These are phyloP conservation scores for Athalia rosae DNA, from an alignment of 2,888 invertebrate genomes.

Conservation along the genomic window DNA sequence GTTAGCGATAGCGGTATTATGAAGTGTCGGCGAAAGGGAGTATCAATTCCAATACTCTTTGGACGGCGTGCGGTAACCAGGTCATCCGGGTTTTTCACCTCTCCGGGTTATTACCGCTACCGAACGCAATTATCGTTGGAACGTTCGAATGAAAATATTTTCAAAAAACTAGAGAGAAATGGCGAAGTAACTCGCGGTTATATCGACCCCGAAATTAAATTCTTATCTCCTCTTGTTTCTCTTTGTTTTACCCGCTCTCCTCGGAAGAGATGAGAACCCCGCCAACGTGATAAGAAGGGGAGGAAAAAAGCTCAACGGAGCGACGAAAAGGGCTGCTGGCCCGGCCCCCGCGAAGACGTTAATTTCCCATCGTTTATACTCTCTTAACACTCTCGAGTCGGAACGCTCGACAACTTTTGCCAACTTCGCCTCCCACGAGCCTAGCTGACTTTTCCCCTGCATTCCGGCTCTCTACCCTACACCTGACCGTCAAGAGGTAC, in stretches of 20 bases:
- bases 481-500: constrained; percentile 2
- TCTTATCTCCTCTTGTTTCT: background rate
- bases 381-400: background rate
- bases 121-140: constrained; percentile 27
- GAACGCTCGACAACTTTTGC: constrained; percentile 29
- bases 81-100: background rate
- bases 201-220: background rate
- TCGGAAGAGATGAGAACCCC: background rate
- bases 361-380: constrained; percentile 37
- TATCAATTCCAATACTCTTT: constrained; percentile 39
- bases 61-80: background rate
- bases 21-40: background rate
- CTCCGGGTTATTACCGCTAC: constrained; percentile 7
- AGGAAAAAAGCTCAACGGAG: background rate
- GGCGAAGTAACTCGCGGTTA: constrained; percentile 15
- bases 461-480: background rate
- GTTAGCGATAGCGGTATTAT: background rate
- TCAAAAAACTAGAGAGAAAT: constrained; percentile 2
- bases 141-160: constrained; percentile 42
- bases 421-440: constrained; percentile 1
- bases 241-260: background rate
- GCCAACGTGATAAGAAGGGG: background rate
- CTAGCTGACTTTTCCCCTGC: background rate
- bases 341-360: background rate
- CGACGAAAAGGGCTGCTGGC: background rate